These are phyloP conservation scores for Trichogramma evanescens DNA, from an alignment of 2,888 invertebrate genomes.

Conservation along the genomic window DNA sequence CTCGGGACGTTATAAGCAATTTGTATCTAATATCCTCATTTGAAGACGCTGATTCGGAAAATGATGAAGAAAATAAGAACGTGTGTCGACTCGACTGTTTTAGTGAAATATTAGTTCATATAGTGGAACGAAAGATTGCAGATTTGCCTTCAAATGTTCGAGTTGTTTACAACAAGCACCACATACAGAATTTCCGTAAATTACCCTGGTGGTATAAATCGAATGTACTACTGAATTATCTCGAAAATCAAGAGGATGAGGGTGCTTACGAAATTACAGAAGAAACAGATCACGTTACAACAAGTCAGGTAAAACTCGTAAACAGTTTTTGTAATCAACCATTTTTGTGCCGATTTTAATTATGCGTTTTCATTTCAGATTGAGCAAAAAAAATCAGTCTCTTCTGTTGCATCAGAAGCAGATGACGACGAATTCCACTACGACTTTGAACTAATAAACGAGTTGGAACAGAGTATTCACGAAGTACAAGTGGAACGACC, in stretches of 20 bases:
- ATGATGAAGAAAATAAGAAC: conserved; percentile 10
- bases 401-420: not conserved
- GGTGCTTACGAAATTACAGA: not conserved
- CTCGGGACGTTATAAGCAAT: conserved; percentile 32
- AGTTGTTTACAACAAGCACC: conserved; percentile 55
- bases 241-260: not conserved
- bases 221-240: conserved; percentile 29
- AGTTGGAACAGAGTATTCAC: not conserved
- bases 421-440: not conserved
- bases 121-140: conserved; percentile 34
- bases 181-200: conserved; percentile 51
- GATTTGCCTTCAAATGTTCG: conserved; percentile 28
- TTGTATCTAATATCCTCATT: conserved; percentile 26
- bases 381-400: not conserved
- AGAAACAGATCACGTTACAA: not conserved
- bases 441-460: conserved; percentile 5
- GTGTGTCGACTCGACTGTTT: conserved; percentile 27
- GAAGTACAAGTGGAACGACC: too few relatives aligned
- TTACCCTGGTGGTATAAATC: conserved; percentile 57
- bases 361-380: not conserved
- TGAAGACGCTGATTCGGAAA: not conserved
- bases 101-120: conserved; percentile 34
- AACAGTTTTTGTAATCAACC: too few relatives aligned
- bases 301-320: not conserved
- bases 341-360: too few relatives aligned